Evolutionary conservation across 2,797 vertebrate genomes (phyloP), one percentile per base, ranked within the genome.

Genomic region (Scarus forsteni): DNA sequence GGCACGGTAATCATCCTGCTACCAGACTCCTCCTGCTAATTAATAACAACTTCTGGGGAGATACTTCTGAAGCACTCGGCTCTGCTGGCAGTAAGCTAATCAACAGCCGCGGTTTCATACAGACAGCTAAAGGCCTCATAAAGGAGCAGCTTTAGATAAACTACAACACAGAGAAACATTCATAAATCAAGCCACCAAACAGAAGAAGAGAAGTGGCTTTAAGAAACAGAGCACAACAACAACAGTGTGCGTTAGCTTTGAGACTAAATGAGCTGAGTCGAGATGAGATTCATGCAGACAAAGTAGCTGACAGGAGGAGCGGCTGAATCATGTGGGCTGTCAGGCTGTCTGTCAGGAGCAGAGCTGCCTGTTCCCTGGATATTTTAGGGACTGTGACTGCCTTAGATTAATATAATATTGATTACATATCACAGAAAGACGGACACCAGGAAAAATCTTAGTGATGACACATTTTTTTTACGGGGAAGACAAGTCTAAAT

Each of bases 1-100:
- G 92, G 88, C 82, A 72, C 44, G 43, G 79, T 94, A 93, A 94
- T 93, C 91, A 76, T 62, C 60, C 62, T 49, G 83, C 88, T 77
- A 79, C 75, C 91, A 92, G 91, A 79, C 89, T 82, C 77, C 87
- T 87, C 86, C 85, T 66, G 85, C 75, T 94, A 93, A 94, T 94
- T 93, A 94, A 93, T 93, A 88, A 80, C 83, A 89, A 93, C 80
- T 87, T 91, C 78, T 80, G 67, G 79, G 85, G 77, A 77, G 81
- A 89, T 81, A 81, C 85, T 86, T 91, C 88, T 83, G 72, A 91
- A 86, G 87, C 85, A 89, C 84, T 93, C 75, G 81, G 86, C 91
- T 88, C 85, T 68, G 66, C 76, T 86, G 77, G 84, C 83, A 91
- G 84, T 71, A 75, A 86, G 85, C 88, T 88, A 90, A 93, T 84